Evolutionary conservation across 1,140 invertebrate genomes (phyloP).

Genomic region (Tenebrio molitor): DNA sequence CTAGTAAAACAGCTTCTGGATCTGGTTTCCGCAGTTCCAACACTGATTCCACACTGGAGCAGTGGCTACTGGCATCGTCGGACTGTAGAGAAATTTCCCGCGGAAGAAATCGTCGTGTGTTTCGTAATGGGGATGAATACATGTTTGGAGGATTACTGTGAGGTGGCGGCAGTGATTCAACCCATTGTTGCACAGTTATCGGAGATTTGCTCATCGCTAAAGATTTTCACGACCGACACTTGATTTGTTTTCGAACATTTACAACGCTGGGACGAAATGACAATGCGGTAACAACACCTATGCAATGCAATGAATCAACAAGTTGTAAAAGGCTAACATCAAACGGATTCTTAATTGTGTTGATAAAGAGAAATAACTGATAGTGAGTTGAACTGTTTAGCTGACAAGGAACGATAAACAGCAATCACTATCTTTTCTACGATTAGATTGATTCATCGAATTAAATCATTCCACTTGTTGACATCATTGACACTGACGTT

Average conservation of each 20-base stretch:
- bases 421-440: background rate
- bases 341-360: background rate
- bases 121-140: slow-evolving; percentile 14
- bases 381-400: no score
- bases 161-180: slow-evolving; percentile 48
- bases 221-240: slow-evolving; percentile 9
- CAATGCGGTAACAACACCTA: background rate
- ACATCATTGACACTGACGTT: slow-evolving; percentile 8
- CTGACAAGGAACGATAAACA: no score
- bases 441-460: background rate
- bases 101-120: slow-evolving; percentile 23
- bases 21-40: slow-evolving; percentile 80
- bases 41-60: slow-evolving; percentile 81
- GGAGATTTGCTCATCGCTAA: slow-evolving; percentile 51
- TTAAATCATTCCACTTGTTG: slow-evolving; percentile 18
- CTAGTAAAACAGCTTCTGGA: slow-evolving; percentile 80
- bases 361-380: slow-evolving; percentile 2
- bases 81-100: slow-evolving; percentile 77
- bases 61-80: slow-evolving; percentile 76
- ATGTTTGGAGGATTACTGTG: slow-evolving; percentile 4
- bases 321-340: background rate
- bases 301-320: background rate
- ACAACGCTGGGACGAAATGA: background rate
- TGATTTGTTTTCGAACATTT: no score
- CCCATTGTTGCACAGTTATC: slow-evolving; percentile 53